These are phyloP conservation scores for Rhingia campestris DNA, from an alignment of 2,888 invertebrate genomes.

Conservation along the genomic window DNA sequence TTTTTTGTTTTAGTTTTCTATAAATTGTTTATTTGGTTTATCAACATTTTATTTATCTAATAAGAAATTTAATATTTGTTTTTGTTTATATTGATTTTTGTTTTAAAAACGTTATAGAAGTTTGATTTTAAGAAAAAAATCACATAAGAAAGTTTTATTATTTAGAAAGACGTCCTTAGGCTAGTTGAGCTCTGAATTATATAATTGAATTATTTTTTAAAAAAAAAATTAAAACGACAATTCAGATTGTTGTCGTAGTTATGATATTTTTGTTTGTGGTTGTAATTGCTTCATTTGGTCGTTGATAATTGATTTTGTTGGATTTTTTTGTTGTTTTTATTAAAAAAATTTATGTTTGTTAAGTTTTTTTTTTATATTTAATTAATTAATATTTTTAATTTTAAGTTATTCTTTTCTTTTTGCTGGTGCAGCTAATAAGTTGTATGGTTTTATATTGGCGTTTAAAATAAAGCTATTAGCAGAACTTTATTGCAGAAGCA, in stretches of 20 bases:
- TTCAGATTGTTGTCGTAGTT: conserved; percentile 11
- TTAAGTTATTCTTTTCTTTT: no score
- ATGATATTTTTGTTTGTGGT: conserved; percentile 27
- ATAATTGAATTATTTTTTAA: conserved; percentile 19
- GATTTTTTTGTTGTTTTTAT: no score
- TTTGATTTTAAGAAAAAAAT: conserved; percentile 10
- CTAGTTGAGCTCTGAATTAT: conserved; percentile 40
- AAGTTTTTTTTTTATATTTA: no score
- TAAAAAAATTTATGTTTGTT: no score
- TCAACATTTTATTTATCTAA: conserved; percentile 34
- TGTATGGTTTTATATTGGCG: background rate
- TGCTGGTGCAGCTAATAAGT: background rate
- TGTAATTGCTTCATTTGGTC: conserved; percentile 49
- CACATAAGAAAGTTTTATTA: conserved; percentile 6
- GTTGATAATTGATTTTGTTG: background rate
- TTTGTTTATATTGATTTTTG: no score
- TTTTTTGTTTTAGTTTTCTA: background rate
- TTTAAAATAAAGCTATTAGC: background rate
- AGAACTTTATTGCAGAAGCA: background rate
- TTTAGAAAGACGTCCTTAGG: conserved; percentile 16
- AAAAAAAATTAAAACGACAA: conserved; percentile 4
- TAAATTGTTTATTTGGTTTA: background rate
- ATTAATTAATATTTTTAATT: no score
- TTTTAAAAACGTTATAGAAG: conserved; percentile 7
- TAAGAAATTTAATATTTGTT: background rate